phyloP scores from a whole-genome alignment of 2,888 invertebrate species.

The Drosophila kokeensis region DNA sequence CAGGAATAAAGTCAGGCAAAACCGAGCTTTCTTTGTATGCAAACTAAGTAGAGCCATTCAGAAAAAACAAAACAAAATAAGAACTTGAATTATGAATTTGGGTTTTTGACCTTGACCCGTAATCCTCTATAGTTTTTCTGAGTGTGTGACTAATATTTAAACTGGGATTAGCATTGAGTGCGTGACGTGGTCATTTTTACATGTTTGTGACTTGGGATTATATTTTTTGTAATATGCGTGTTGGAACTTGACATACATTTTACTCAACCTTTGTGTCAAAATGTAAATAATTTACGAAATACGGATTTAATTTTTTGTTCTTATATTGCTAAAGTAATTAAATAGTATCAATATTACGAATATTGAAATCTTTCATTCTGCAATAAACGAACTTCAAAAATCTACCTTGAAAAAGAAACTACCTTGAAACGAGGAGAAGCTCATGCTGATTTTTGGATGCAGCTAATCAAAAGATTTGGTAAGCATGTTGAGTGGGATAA shows the following conservation, averaged over 20 bases:
- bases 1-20: too few species aligned
- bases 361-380: background rate
- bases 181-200: conserved; percentile 2
- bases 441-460: background rate
- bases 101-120: background rate
- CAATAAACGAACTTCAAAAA: background rate
- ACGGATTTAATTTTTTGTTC: background rate
- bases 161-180: background rate
- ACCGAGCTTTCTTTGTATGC: too few species aligned
- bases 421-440: background rate
- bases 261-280: conserved; percentile 4
- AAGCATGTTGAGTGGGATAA: background rate
- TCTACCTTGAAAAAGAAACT: background rate
- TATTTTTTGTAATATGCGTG: conserved; percentile 6
- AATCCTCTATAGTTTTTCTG: background rate
- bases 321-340: background rate
- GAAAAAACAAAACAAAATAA: conserved; percentile 39
- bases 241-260: conserved; percentile 5
- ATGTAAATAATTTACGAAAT: background rate
- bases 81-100: background rate
- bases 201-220: conserved; percentile 3
- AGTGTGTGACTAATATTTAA: background rate
- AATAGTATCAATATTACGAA: background rate
- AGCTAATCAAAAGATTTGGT: too few species aligned
- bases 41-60: conserved; percentile 16